Conservation (phyloP, 2,888 invertebrate genomes). For the Chesias legatella region DNA sequence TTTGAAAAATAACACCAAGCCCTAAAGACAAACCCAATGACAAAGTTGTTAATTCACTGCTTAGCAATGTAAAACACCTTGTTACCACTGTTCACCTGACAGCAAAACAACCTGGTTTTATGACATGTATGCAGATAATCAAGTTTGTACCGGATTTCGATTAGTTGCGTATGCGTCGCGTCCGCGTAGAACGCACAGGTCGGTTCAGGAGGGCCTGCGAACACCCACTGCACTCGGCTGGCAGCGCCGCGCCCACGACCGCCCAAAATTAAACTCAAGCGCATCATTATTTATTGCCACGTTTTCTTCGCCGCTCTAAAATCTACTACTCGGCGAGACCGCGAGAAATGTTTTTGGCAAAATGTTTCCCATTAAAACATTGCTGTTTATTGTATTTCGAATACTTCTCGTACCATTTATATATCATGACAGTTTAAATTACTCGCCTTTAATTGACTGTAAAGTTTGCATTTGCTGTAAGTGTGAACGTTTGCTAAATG, state of each 20-base stretch:
- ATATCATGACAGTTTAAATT: too few relatives aligned
- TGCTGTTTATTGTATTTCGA: conserved; percentile 7
- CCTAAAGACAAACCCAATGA: too few relatives aligned
- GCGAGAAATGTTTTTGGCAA: conserved; percentile 53
- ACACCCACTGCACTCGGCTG: conserved; percentile 43
- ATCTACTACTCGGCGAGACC: conserved; percentile 43
- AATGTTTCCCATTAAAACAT: conserved; percentile 17
- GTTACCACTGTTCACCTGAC: conserved; percentile 6
- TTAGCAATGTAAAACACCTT: neutral
- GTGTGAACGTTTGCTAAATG: too few relatives aligned
- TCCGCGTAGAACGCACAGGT: conserved; percentile 31
- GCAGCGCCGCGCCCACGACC: conserved; percentile 25
- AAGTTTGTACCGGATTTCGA: conserved; percentile 1
- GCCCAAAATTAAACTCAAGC: conserved; percentile 50
- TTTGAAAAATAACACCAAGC: too few relatives aligned
- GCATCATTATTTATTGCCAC: conserved; percentile 70
- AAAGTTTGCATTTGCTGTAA: too few relatives aligned
- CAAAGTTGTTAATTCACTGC: neutral
- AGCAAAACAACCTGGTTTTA: neutral
- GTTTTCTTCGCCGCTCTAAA: conserved; percentile 59
- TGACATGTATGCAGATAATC: conserved; percentile 7
- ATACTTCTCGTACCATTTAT: too few relatives aligned
- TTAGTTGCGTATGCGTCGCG: conserved; percentile 12
- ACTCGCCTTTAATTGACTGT: too few relatives aligned
- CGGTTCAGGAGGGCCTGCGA: conserved; percentile 34